Base-by-base conservation (phyloP, 2,113 vertebrate species). In the Pavo muticus region DNA sequence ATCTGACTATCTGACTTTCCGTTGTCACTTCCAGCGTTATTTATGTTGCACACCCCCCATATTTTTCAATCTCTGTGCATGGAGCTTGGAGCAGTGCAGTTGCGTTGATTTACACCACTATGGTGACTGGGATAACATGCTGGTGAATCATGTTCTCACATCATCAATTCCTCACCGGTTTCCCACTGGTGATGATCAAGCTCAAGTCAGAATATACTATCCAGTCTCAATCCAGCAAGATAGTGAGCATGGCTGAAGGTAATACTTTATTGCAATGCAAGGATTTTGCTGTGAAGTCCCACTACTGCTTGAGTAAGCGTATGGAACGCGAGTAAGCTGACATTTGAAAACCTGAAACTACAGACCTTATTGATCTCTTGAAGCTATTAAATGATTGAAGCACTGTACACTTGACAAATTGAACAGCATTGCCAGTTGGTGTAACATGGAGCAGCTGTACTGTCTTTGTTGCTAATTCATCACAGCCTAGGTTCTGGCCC, bases 401-500 rank as follows among this genome's bases (percentile, higher is more conserved):
- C 24, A 32, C 61, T 65, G 44, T 45, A 32, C 27, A 44, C 47
- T 82, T 81, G 82, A 88, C 61, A 88, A 72, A 83, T 19, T 67
- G 48, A 79, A 50, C 39, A 42, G 27, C 35, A 16, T 18, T 71
- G 39, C 57, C 70, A 48, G 39, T 6, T 86, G 77, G 40, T 81
- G 47, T 45, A 69, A 64, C 14, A 30, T 0, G 16, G 69, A 64
- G 20, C 24, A 72, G 47, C 52, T 72, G 17, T 2, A 2, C 25
- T 81, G 84, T 68, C 32, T 88, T 95, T 84, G n/a, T 57, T 78
- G 17, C 23, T 86, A 77, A 78, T 93, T 95, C 86, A 76, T 90
- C 61, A 63, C 11, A 60, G 24, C 45, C 61, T 69, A 50, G 37
- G 61, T 50, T 76, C 61, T 87, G 83, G 90, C 73, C 47, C 69